These are phyloP conservation scores for Holocentrus rufus DNA, from an alignment of 2,797 vertebrate genomes.

Conservation along the genomic window DNA sequence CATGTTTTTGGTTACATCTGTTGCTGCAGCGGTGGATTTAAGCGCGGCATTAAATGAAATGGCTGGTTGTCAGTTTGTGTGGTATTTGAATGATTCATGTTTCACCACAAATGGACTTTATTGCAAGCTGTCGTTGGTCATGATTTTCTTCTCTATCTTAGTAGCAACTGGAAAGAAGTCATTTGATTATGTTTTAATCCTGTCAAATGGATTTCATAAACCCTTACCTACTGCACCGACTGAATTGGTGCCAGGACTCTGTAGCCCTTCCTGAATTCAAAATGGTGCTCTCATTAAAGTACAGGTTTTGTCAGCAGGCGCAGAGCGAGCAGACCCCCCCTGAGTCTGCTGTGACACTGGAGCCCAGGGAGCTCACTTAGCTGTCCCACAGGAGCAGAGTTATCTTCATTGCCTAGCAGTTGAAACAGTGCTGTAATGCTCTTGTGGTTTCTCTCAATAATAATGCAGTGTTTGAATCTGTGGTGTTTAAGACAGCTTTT, in stretches of 20 bases:
- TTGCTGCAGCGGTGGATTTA: conserved; percentile 7
- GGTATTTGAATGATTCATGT: not conserved
- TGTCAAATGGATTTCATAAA: conserved; percentile 31
- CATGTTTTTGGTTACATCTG: not conserved
- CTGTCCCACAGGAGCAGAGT: conserved; percentile 62
- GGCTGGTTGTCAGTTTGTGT: not conserved
- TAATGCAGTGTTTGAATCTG: conserved; percentile 14
- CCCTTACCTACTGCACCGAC: conserved; percentile 3
- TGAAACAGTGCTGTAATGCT: conserved; percentile 56
- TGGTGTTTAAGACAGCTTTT: conserved; percentile 12
- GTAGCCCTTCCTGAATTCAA: conserved; percentile 54
- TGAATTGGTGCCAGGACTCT: conserved; percentile 25
- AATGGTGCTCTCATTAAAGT: conserved; percentile 73
- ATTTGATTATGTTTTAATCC: not conserved
- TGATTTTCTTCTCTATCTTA: not conserved
- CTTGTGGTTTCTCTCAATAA: conserved; percentile 44
- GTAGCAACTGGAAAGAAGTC: not conserved
- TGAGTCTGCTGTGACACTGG: conserved; percentile 61
- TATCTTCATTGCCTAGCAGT: conserved; percentile 62
- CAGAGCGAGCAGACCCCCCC: conserved; percentile 38
- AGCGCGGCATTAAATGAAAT: conserved; percentile 13
- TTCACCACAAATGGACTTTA: not conserved
- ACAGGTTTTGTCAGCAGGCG: conserved; percentile 64
- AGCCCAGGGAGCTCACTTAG: conserved; percentile 65
- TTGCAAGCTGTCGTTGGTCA: not conserved